Evolutionary conservation across 2,113 vertebrate genomes (phyloP).

Genomic region (Motacilla tschutschensis): DNA sequence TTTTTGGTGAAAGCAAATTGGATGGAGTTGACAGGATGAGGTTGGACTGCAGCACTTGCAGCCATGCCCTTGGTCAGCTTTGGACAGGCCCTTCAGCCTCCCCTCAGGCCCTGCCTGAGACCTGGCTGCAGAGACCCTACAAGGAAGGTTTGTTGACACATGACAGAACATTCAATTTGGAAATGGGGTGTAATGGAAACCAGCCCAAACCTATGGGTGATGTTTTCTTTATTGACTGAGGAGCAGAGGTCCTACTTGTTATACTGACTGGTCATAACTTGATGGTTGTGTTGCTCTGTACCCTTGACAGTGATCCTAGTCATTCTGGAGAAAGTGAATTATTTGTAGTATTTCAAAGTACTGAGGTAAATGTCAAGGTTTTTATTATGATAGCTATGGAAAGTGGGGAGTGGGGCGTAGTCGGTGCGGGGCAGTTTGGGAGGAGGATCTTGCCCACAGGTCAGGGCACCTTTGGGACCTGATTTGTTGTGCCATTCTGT

Average conservation of each 20-base stretch:
- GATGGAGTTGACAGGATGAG: background rate
- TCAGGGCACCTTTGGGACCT: background rate
- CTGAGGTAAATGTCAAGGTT: background rate
- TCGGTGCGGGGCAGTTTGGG: background rate
- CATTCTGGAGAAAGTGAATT: background rate
- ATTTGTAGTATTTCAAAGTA: background rate
- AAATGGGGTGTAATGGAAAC: background rate
- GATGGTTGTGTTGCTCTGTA: background rate
- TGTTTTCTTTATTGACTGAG: background rate
- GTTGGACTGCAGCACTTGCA: background rate
- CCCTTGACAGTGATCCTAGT: background rate
- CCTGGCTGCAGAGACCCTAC: background rate
- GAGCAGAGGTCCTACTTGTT: background rate
- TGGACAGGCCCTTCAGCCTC: too few species aligned
- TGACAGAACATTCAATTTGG: background rate
- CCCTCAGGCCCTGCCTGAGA: too few species aligned
- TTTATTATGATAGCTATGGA: background rate
- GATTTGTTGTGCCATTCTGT: accelerated
- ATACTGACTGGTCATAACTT: too few species aligned
- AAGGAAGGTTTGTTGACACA: background rate
- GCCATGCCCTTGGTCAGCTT: background rate
- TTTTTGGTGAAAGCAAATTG: background rate
- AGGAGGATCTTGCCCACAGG: background rate
- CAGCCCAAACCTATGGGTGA: background rate
- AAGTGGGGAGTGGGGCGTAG: background rate